Percentiles rank a stretch among this genome's conserved stretches.
These are phyloP conservation scores for Odocoileus virginianus DNA, from an alignment of 2,113 vertebrate species.

Conservation along the genomic window DNA sequence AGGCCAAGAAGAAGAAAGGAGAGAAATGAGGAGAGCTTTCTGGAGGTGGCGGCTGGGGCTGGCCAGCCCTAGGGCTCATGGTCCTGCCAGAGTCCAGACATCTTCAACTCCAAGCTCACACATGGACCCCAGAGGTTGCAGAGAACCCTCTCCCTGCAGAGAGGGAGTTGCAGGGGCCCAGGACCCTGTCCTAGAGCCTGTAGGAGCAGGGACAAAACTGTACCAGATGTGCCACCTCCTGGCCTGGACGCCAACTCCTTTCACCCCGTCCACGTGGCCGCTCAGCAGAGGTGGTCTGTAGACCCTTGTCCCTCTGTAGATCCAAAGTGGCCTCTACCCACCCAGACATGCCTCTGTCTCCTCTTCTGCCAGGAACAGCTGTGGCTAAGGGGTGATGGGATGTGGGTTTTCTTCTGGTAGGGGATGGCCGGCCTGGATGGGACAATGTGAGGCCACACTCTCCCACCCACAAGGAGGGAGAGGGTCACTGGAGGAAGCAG, in stretches of 20 bases:
- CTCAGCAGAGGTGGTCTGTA: background rate
- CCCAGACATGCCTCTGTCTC: background rate
- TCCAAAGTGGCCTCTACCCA: background rate
- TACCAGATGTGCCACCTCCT: background rate
- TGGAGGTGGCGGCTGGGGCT: background rate
- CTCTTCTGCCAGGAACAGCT: background rate
- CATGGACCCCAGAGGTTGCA: background rate
- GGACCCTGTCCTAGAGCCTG: background rate
- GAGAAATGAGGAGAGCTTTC: constrained; percentile 35
- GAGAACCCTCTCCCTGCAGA: background rate
- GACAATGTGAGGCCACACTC: background rate
- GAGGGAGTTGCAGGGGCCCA: background rate
- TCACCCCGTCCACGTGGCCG: fast-evolving
- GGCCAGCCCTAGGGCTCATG: background rate
- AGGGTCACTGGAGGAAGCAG: background rate
- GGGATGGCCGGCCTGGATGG: background rate
- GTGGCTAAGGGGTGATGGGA: background rate
- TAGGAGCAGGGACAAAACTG: background rate
- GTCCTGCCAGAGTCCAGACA: background rate
- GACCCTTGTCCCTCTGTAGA: background rate
- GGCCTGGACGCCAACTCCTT: background rate
- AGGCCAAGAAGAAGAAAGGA: constrained; percentile 64
- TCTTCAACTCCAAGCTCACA: background rate
- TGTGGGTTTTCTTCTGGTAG: background rate
- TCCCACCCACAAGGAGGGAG: background rate